phyloP scores from a whole-genome alignment of 2,888 invertebrate species.

The Idaea biselata region DNA sequence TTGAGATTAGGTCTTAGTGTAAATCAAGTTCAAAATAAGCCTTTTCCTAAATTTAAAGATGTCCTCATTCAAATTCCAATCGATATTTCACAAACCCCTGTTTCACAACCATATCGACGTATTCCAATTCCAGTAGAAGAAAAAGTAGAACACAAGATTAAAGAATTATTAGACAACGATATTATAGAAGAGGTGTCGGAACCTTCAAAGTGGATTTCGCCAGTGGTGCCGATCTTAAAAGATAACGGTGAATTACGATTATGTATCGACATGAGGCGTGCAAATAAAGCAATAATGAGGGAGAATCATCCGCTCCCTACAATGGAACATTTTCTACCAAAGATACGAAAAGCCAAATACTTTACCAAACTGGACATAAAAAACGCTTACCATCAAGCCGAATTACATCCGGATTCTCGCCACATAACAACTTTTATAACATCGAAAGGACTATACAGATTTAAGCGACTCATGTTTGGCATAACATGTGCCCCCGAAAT shows the following conservation, averaged over 20 bases:
- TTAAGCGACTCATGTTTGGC: constrained; percentile 10
- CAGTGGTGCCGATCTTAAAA: constrained; percentile 17
- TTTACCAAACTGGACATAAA: constrained; percentile 10
- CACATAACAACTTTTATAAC: constrained; percentile 9
- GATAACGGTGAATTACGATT: background rate
- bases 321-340: constrained; percentile 6
- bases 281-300: constrained; percentile 5
- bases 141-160: constrained; percentile 24
- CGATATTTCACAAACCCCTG: constrained; percentile 12
- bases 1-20: constrained; percentile 16
- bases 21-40: constrained; percentile 6
- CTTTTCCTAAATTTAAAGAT: constrained; percentile 32
- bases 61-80: constrained; percentile 16
- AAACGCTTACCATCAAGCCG: constrained; percentile 9
- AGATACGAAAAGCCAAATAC: background rate
- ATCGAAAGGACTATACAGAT: constrained; percentile 7
- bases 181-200: constrained; percentile 30
- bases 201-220: constrained; percentile 29
- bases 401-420: constrained; percentile 5
- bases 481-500: constrained; percentile 7
- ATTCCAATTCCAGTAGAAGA: constrained; percentile 19
- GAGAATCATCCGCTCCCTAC: constrained; percentile 10
- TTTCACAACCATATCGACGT: constrained; percentile 17
- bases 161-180: constrained; percentile 23
- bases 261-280: constrained; percentile 10